Percentiles rank a stretch among this genome's conserved stretches.
These are phyloP conservation scores for Aphrophora alni DNA, from an alignment of 2,888 invertebrate genomes.

Conservation along the genomic window DNA sequence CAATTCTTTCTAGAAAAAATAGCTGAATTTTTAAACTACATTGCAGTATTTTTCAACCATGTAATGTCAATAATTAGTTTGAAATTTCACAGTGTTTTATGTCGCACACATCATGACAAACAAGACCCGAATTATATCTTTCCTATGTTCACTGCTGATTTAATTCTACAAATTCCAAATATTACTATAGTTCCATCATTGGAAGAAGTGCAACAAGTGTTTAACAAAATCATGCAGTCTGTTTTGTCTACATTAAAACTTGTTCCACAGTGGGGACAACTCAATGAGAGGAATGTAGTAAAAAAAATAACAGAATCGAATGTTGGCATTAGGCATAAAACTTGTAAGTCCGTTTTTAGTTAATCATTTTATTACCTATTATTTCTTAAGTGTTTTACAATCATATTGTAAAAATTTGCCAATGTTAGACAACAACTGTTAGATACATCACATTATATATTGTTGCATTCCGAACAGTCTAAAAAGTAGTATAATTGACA, in stretches of 20 bases:
- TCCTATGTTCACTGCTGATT: conserved; percentile 67
- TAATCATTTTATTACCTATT: no score
- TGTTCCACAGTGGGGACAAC: conserved; percentile 76
- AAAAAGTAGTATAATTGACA: no score
- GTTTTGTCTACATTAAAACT: conserved; percentile 75
- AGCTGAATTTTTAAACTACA: no score
- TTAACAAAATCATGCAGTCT: conserved; percentile 61
- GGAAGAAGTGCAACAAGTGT: conserved; percentile 74
- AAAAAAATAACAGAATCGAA: background rate
- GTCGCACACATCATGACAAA: conserved; percentile 6
- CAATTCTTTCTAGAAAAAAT: no score
- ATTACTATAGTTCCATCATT: conserved; percentile 68
- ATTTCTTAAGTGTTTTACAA: no score
- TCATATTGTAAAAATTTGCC: no score
- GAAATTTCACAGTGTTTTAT: background rate
- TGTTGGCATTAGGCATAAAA: no score
- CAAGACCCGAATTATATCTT: conserved; percentile 17
- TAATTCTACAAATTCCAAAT: conserved; percentile 70
- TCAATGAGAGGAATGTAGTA: background rate
- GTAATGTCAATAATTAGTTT: no score
- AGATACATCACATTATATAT: no score
- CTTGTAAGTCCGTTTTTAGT: background rate
- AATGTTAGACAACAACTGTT: no score
- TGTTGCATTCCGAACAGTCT: no score
- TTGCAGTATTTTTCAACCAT: no score